phyloP scores from a whole-genome alignment of 2,888 invertebrate species.

The Archaeoteleia sp. region DNA sequence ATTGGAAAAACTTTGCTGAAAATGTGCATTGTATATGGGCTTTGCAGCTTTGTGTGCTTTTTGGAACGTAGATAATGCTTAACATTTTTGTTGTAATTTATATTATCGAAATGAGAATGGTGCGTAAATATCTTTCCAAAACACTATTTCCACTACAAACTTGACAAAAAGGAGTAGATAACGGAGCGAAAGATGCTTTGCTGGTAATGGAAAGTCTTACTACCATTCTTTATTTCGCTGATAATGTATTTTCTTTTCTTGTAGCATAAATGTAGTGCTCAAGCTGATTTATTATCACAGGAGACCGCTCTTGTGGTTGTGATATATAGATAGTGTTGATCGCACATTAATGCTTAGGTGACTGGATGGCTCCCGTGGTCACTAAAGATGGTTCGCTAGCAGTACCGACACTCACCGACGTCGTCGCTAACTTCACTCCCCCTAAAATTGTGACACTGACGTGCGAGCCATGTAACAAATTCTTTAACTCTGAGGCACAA shows the following conservation, averaged over 20 bases:
- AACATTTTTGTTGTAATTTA: constrained; percentile 42
- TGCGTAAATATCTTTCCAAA: constrained; percentile 47
- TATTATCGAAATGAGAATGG: constrained; percentile 52
- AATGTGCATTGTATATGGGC: no score
- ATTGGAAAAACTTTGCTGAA: no score
- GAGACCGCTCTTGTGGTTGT: constrained; percentile 68
- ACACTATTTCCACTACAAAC: constrained; percentile 25
- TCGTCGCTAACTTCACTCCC: constrained; percentile 20
- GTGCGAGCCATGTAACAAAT: constrained; percentile 70
- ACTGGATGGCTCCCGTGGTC: constrained; percentile 55
- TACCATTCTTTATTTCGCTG: constrained; percentile 51
- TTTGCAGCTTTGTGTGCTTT: constrained; percentile 2
- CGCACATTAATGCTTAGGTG: constrained; percentile 75
- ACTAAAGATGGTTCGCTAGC: constrained; percentile 52
- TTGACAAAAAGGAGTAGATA: constrained; percentile 24
- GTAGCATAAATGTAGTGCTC: constrained; percentile 74
- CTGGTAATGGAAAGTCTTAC: constrained; percentile 31
- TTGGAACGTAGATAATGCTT: no score
- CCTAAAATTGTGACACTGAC: constrained; percentile 60
- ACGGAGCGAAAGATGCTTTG: constrained; percentile 1
- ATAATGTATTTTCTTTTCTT: constrained; percentile 59
- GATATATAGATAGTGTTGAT: constrained; percentile 76
- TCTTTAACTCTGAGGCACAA: constrained; percentile 71
- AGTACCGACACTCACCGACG: constrained; percentile 40
- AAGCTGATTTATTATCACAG: constrained; percentile 75